Base-by-base conservation (phyloP, 2,113 vertebrate species). In the Empidonax alnorum region DNA sequence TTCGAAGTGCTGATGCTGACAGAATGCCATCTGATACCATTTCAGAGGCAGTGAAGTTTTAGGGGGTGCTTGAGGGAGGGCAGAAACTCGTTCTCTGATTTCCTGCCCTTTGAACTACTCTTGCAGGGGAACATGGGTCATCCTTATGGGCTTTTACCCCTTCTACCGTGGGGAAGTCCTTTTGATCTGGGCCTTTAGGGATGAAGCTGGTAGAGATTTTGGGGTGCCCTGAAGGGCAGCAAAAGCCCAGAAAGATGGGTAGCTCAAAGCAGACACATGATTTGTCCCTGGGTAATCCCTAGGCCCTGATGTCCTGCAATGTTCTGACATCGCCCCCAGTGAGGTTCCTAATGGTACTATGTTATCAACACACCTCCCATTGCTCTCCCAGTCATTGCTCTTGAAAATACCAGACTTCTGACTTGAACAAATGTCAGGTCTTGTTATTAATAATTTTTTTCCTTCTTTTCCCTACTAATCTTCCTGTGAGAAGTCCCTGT, bases 391-490 rank as follows among this genome's bases (percentile, higher is more conserved):
- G 58, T 82, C 66, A 28, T 42, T 59, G 27, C 66, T 74, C 62
- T 82, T 69, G 62, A 78, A 90, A 95, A 90, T 82, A 65, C 20
- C 62, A 81, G 61, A 22, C 24, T 71, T 91, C 50, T 89, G 61
- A 81, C 61, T 61, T 82, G 20, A 85, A 20, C 58, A 79, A 91
- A 85, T 75, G 44, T 85, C 74, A 76, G 22, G 12, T 63, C 52
- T 91, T 85, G 22, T 79, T 82, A 42, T 28, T 85, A 73, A 93
- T 50, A 5, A n/a, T 5, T 63, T 76, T 88, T 75, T 62, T n/a
- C 3, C 24, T 39, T 41, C 31, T 63, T 77, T 62, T 30, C 16
- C 3, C 4, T 16, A 7, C 33, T 12, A 0, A 27, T 58, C 21
- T 56, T 87, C 39, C 77, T 61, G 21, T 81, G 44, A 63, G 61